Evolutionary conservation across 1,140 invertebrate genomes (phyloP), one percentile per base, ranked within the genome.

Genomic region (Lucilia cuprina): DNA sequence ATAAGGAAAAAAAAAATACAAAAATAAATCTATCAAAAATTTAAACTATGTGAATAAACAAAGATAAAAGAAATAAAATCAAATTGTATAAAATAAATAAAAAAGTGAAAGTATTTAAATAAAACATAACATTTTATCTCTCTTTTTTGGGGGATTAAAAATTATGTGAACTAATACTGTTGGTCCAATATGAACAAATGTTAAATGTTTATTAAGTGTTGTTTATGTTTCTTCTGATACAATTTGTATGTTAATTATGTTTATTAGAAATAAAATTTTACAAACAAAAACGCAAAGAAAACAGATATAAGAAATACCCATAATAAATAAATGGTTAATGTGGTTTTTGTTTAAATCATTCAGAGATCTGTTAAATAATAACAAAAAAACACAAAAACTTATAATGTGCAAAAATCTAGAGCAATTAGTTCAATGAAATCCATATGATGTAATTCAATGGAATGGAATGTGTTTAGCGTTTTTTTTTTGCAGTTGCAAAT

Each of bases 371-470:
- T 17, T 4, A 55, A 55, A 55, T 14, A 70, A 70, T 70, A 21
- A n/a, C n/a, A n/a, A n/a, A n/a, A n/a, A 30, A 30, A 30, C 1
- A 30, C 25, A 30, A 30, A 70, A 70, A 21, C n/a, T 21, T 21
- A 21, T 70, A 70, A 70, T 70, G 21, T 70, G 65, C n/a, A 70
- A 70, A 60, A 70, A 70, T 70, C 65, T 70, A 70, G 65, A 70
- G 65, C 65, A 70, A 70, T 70, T 70, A 70, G 65, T 70, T 70
- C 65, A 70, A 25, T 70, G 65, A 70, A 25, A 21, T 19, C 65
- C 65, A 70, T 70, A 25, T 70, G 65, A 70, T 10, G 65, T 19
- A 70, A 70, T 70, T 5, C 41, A 41, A 19, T 21, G 21, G 7
- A 41, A 41, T 70, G 65, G 65, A 70, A 70, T 70, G 65, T 70